Evolutionary conservation across 53 echinoderm and acorn worm species (phyloP).

Genomic region (Zoroaster sp.): DNA sequence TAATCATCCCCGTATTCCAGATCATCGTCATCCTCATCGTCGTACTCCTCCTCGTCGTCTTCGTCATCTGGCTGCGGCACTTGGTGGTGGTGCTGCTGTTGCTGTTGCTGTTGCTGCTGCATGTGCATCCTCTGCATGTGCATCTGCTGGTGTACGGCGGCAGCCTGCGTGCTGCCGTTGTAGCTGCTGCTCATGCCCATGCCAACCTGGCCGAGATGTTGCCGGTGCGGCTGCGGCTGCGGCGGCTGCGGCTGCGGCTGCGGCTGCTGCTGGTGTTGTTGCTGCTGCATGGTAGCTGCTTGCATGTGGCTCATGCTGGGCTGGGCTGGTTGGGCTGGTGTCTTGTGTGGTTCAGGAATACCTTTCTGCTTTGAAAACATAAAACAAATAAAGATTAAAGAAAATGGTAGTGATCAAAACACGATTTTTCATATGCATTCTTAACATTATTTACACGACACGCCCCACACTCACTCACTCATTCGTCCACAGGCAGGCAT

Average conservation of each 20-base stretch:
- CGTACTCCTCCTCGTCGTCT: conserved; percentile 47
- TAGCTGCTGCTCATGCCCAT: conserved; percentile 40
- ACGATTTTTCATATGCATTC: too few species aligned
- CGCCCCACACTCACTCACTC: too few species aligned
- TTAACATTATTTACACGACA: too few species aligned
- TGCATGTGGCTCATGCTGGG: conserved; percentile 51
- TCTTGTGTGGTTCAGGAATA: conserved; percentile 45
- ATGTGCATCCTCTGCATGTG: conserved; percentile 21
- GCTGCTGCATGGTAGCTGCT: conserved; percentile 50
- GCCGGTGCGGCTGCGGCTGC: conserved; percentile 22
- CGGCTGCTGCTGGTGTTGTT: background rate
- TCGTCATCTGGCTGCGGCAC: conserved; percentile 20
- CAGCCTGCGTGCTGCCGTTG: conserved; percentile 53
- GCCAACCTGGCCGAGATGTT: conserved; percentile 18
- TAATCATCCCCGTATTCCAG: conserved; percentile 59
- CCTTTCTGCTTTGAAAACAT: conserved; percentile 8
- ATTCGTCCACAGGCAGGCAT: too few species aligned
- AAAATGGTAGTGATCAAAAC: too few species aligned
- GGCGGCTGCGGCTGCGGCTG: background rate
- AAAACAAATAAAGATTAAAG: too few species aligned
- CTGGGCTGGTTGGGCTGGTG: conserved; percentile 39
- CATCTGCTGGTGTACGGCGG: conserved; percentile 50
- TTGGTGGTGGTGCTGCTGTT: conserved; percentile 13
- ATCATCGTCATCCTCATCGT: conserved; percentile 61
- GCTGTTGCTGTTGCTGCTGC: conserved; percentile 47